Conservation (phyloP, 2,113 vertebrate genomes). For the Otis tarda region DNA sequence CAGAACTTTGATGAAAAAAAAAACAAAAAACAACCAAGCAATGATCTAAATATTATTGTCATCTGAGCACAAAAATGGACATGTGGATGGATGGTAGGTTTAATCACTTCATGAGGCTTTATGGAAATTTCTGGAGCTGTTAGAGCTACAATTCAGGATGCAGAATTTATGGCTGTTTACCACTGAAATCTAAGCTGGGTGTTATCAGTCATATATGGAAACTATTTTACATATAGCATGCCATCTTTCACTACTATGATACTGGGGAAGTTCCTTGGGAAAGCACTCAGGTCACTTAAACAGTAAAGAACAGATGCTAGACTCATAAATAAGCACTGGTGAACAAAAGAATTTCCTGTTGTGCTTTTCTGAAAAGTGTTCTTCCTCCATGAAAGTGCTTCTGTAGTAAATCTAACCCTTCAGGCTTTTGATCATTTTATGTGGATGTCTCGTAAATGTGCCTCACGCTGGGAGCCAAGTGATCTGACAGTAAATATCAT, state of each 20-base stretch:
- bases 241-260: background rate
- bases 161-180: background rate
- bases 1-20: background rate
- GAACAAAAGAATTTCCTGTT: background rate
- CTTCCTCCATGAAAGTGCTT: background rate
- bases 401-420: constrained; percentile 6
- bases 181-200: background rate
- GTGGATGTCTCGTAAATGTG: constrained; percentile 2
- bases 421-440: constrained; percentile 36
- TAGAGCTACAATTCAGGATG: background rate
- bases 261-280: background rate
- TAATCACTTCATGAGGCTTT: background rate
- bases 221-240: background rate
- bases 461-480: background rate
- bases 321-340: background rate
- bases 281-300: background rate
- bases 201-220: background rate
- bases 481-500: constrained; percentile 44
- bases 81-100: background rate
- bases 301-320: background rate
- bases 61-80: background rate
- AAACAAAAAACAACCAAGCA: background rate
- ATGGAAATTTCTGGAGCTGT: background rate
- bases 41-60: background rate
- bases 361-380: background rate